Base-by-base conservation (phyloP, 1,140 invertebrate genomes). In the Drosophila pachea region DNA sequence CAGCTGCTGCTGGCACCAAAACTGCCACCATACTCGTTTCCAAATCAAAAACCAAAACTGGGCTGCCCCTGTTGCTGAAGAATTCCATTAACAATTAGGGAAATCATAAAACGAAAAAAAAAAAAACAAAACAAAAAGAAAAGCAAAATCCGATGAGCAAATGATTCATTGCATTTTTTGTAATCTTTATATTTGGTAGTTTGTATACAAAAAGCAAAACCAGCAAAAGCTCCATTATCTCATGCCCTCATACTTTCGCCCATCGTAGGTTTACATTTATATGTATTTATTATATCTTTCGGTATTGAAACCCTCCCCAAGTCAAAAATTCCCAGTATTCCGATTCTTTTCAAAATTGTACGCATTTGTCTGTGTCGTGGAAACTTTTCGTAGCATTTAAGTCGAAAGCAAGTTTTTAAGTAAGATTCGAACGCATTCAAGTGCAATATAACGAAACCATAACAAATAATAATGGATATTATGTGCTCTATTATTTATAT, bases 21-120 rank as follows among this genome's bases (percentile, higher is more conserved):
- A 89, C 89, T 49, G 89, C 88, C 55, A 89, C 89, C 14, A 89
- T 89, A 76, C 81, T 89, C 62, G 89, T 89, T 63, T 89, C 89
- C 14, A 89, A 89, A 88, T 89, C 89, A 75, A 89, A 89, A 89
- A 89, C 89, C 35, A 89, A 89, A 89, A 89, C 88, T 61, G 89
- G 89, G 73, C 83, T 89, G 77, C 89, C 89, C 64, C 73, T 89
- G 72, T 71, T 89, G 72, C 72, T 89, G 53, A 89, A 89, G 65
- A 89, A 89, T 67, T 89, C 88, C 55, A 89, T 89, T 73, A 89
- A 89, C 71, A 87, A 89, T 78, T 89, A 89, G 75, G 54, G 7
- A 53, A 61, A 65, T 16, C 7, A 29, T 31, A 12, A 55, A 52
- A 35, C 9, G 8, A 40, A 5, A 40, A 12, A 40, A 32, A 38